Conservation (phyloP, 2,113 vertebrate genomes). For the Lepidothrix coronata region DNA sequence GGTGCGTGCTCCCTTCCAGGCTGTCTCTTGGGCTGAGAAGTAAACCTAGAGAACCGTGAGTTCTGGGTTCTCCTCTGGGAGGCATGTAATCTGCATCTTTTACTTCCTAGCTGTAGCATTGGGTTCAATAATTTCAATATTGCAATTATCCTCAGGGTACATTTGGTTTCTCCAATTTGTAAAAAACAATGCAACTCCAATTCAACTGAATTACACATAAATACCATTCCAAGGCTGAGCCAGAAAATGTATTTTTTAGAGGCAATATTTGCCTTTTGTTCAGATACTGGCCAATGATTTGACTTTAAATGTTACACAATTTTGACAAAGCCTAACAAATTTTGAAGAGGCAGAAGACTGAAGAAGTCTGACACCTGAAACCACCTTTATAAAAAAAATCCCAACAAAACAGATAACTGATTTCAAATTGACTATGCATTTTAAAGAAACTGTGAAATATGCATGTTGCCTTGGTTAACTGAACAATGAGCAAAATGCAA, state of each 20-base stretch:
- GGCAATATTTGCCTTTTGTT: neutral
- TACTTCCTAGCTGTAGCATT: neutral
- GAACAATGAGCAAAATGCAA: neutral
- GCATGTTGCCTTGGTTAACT: neutral
- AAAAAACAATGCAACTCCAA: neutral
- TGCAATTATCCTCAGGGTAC: neutral
- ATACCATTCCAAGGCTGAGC: neutral
- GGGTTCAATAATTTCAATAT: neutral
- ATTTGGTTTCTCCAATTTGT: neutral
- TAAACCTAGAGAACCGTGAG: neutral
- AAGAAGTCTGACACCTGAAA: neutral
- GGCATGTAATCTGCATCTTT: slow-evolving; percentile 1
- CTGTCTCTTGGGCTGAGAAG: neutral
- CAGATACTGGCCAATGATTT: neutral
- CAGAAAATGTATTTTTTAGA: neutral
- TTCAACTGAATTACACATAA: neutral
- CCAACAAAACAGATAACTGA: neutral
- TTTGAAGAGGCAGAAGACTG: neutral
- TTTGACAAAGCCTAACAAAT: neutral
- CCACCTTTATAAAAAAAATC: neutral
- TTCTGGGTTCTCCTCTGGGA: neutral
- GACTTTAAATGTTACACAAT: neutral
- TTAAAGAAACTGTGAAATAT: neutral
- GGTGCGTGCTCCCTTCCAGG: neutral
- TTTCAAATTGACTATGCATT: neutral